Percentiles rank a stretch among this genome's conserved stretches.
These are phyloP conservation scores for Amphimedon queenslandica DNA, from an alignment of 37 sponge, comb jelly and placozoan genomes.

Conservation along the genomic window DNA sequence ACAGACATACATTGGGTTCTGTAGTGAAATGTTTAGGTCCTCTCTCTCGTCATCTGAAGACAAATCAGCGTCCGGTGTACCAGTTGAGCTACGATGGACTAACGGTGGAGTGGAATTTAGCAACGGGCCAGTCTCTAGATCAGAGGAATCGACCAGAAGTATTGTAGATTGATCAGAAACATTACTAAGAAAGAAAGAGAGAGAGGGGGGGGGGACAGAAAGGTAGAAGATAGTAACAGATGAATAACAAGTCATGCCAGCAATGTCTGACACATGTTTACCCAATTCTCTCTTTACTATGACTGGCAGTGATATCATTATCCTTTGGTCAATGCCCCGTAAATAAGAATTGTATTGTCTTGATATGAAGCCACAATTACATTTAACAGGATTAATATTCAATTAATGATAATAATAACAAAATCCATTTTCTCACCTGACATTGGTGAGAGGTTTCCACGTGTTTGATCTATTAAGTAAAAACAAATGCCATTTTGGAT, in stretches of 20 bases:
- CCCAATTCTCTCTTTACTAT: too few species aligned
- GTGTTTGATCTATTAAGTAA: conserved; percentile 24
- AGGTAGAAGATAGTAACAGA: conserved; percentile 17
- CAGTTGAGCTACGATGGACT: neutral
- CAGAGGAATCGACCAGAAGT: neutral
- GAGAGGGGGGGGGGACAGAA: conserved; percentile 1
- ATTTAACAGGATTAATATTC: too few species aligned
- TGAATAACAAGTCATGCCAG: too few species aligned
- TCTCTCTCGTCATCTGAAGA: neutral
- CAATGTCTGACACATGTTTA: too few species aligned
- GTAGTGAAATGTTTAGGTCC: neutral
- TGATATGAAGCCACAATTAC: too few species aligned
- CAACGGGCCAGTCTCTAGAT: neutral
- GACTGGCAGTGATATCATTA: too few species aligned
- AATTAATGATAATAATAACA: too few species aligned
- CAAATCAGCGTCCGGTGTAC: neutral
- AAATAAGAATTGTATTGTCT: too few species aligned
- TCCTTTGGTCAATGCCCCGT: neutral
- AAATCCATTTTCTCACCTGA: too few species aligned
- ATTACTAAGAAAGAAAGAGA: neutral
- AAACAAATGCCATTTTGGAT: conserved; percentile 29
- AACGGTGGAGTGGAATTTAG: neutral
- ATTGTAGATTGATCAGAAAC: neutral
- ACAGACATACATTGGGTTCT: neutral
- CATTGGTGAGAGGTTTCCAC: conserved; percentile 40